These are phyloP conservation scores for Alloscopus bannaensis DNA, from an alignment of 2,888 invertebrate species.

Conservation along the genomic window DNA sequence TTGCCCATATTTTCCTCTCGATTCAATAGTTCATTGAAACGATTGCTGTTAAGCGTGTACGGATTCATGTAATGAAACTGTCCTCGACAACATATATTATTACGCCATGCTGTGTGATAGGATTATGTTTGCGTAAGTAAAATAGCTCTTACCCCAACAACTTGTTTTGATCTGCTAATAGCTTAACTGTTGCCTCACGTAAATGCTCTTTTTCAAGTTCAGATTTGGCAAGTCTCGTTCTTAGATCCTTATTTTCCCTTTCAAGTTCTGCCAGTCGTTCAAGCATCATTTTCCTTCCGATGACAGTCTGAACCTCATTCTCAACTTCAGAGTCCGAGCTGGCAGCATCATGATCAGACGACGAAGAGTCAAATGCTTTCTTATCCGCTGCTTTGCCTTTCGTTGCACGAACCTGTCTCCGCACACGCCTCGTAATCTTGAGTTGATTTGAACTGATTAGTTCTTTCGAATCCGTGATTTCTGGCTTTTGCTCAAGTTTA, in stretches of 20 bases:
- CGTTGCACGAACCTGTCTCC: too few relatives aligned
- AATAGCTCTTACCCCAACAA: constrained; percentile 36
- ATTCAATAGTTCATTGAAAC: neutral
- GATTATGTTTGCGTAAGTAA: too few relatives aligned
- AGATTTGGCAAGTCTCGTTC: constrained; percentile 3
- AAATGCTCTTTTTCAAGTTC: constrained; percentile 29
- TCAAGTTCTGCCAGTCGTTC: constrained; percentile 2
- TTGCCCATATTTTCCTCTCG: constrained; percentile 6
- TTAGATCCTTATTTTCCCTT: constrained; percentile 16
- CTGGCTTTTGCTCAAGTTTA: neutral
- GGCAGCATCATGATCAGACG: neutral
- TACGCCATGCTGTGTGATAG: too few relatives aligned
- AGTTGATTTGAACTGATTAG: neutral
- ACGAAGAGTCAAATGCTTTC: constrained; percentile 1
- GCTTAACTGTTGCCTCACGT: constrained; percentile 36
- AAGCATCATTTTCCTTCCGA: neutral
- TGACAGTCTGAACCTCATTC: neutral
- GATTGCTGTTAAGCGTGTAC: too few relatives aligned
- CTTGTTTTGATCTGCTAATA: constrained; percentile 39
- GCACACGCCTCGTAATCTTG: neutral
- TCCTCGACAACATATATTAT: too few relatives aligned
- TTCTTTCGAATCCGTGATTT: neutral
- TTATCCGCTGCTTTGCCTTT: neutral
- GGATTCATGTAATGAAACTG: too few relatives aligned
- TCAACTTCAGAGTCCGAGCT: constrained; percentile 3